Evolutionary conservation across 2,797 vertebrate species (phyloP).

Genomic region (Enteromius argenteus): DNA sequence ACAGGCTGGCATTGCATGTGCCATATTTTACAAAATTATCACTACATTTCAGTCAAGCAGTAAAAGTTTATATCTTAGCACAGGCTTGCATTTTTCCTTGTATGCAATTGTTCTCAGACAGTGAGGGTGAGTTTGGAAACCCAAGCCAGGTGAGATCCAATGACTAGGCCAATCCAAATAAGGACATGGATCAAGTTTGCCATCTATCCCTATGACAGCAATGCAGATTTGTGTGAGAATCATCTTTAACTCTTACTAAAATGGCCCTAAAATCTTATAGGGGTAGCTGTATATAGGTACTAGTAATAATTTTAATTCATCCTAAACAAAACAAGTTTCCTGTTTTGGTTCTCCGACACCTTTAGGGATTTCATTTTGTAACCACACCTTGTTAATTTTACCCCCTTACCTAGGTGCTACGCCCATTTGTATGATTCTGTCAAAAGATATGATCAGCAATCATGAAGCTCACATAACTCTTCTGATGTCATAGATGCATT

Average conservation of each 20-base stretch:
- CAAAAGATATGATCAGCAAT: slow-evolving; percentile 21
- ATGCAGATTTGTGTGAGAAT: slow-evolving; percentile 11
- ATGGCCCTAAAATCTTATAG: not conserved
- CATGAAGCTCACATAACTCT: slow-evolving; percentile 9
- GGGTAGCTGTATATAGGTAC: not conserved
- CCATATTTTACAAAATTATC: not conserved
- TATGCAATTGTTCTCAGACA: slow-evolving; percentile 8
- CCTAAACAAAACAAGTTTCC: slow-evolving; percentile 17
- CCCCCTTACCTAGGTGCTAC: not conserved
- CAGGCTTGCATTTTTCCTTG: slow-evolving; percentile 16
- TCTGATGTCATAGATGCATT: slow-evolving; percentile 9
- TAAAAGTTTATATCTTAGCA: not conserved
- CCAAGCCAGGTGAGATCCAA: slow-evolving; percentile 65
- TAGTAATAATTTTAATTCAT: not conserved
- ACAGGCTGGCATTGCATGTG: not conserved
- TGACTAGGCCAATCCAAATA: slow-evolving; percentile 64
- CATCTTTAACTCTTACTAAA: not conserved
- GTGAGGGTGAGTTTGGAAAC: slow-evolving; percentile 67
- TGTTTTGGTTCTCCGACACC: not conserved
- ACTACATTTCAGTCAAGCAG: not conserved
- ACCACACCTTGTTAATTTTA: slow-evolving; percentile 30
- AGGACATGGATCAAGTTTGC: slow-evolving; percentile 69
- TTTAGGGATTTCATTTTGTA: slow-evolving; percentile 15
- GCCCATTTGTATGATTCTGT: slow-evolving; percentile 1
- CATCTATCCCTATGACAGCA: slow-evolving; percentile 59